phyloP scores from a whole-genome alignment of 2,888 invertebrate species.

The Drosophila meridionalis region DNA sequence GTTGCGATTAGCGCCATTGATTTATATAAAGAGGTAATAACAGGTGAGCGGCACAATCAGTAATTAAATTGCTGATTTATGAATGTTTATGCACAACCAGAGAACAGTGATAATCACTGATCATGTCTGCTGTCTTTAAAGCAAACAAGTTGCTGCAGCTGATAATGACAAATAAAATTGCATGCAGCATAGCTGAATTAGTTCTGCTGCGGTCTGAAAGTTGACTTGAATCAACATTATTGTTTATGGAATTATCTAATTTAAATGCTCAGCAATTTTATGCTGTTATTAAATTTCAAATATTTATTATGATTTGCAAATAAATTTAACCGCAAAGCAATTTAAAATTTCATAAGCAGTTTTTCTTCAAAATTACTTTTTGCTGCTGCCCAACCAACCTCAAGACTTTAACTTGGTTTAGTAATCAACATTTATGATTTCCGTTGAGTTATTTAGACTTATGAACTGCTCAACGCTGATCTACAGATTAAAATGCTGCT shows the following conservation, averaged over 20 bases:
- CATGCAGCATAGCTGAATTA: slow-evolving; percentile 4
- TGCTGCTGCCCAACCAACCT: slow-evolving; percentile 2
- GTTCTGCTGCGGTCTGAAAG: slow-evolving; percentile 3
- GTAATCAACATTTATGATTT: slow-evolving; percentile 11
- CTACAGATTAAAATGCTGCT: slow-evolving; percentile 50
- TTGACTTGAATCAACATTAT: background rate
- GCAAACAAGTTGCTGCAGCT: slow-evolving; percentile 12
- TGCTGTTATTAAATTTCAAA: background rate
- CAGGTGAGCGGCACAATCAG: slow-evolving; percentile 40
- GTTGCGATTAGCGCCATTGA: slow-evolving; percentile 68
- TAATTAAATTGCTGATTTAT: slow-evolving; percentile 38
- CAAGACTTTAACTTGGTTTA: background rate
- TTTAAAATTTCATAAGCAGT: background rate
- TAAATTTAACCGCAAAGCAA: slow-evolving; percentile 2
- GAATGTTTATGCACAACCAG: slow-evolving; percentile 17
- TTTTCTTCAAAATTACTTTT: slow-evolving; percentile 10
- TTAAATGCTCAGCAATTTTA: background rate
- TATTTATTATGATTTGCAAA: slow-evolving; percentile 7
- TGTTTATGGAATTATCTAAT: background rate
- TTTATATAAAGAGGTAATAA: slow-evolving; percentile 73
- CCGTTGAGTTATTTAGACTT: background rate
- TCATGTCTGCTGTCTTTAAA: slow-evolving; percentile 1
- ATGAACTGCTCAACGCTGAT: slow-evolving; percentile 28
- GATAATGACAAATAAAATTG: background rate
- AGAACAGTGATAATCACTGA: slow-evolving; percentile 44